These are phyloP conservation scores for Lottia scabra DNA, from an alignment of 2,888 invertebrate species.

Conservation along the genomic window DNA sequence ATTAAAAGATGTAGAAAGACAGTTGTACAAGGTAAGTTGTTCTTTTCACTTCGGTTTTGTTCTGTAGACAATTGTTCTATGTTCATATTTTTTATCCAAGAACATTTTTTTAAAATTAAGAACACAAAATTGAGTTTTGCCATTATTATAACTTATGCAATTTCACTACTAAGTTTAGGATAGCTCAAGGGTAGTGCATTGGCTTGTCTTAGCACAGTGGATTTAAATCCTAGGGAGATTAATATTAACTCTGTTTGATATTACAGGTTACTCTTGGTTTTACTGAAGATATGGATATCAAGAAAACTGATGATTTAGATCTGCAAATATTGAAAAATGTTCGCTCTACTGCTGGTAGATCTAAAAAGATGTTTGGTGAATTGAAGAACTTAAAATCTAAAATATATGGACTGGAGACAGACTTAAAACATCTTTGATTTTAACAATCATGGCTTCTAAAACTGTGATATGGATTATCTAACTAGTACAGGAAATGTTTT, in stretches of 20 bases:
- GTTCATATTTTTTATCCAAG: too few species aligned
- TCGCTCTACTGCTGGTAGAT: slow-evolving; percentile 64
- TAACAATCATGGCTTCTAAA: neutral
- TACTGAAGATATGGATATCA: slow-evolving; percentile 60
- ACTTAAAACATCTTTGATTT: slow-evolving; percentile 65
- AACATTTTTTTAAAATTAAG: too few species aligned
- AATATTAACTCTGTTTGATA: too few species aligned
- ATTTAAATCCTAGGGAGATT: too few species aligned
- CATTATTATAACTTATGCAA: too few species aligned
- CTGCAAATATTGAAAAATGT: slow-evolving; percentile 67
- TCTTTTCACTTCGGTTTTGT: too few species aligned
- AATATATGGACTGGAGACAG: slow-evolving; percentile 68
- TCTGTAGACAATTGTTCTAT: too few species aligned
- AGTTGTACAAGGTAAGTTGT: slow-evolving; percentile 69
- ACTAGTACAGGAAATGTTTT: too few species aligned
- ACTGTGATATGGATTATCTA: neutral
- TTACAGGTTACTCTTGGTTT: slow-evolving; percentile 65
- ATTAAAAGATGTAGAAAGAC: slow-evolving; percentile 68
- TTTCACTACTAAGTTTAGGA: too few species aligned
- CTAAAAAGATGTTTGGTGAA: slow-evolving; percentile 65
- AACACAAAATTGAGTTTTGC: too few species aligned
- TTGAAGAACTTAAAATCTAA: slow-evolving; percentile 68
- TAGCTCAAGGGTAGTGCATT: too few species aligned
- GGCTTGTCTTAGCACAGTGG: too few species aligned
- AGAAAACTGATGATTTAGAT: slow-evolving; percentile 66